Conservation (phyloP, 2,797 vertebrate genomes). For the Phoebastria nigripes region DNA sequence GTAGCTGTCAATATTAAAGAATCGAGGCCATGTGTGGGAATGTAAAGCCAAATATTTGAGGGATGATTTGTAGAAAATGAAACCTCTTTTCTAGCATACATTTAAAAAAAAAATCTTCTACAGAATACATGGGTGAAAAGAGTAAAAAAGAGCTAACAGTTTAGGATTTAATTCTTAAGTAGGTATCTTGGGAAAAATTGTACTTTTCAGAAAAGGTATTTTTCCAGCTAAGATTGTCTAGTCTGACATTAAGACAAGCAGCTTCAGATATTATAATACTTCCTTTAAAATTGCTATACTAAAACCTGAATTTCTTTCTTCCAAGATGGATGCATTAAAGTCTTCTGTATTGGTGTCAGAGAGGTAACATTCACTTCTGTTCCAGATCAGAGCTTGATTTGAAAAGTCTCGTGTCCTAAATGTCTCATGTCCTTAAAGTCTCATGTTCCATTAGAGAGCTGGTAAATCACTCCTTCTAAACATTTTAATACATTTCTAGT, state of each 20-base stretch:
- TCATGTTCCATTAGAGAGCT: not conserved
- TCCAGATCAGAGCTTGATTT: not conserved
- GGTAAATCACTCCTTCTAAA: conserved; percentile 17
- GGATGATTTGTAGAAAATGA: not conserved
- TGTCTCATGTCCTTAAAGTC: not conserved
- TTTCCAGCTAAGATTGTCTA: not conserved
- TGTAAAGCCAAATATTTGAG: not conserved
- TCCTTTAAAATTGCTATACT: not conserved
- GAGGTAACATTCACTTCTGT: not conserved
- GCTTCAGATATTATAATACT: not conserved
- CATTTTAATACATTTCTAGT: not conserved
- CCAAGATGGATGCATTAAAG: not conserved
- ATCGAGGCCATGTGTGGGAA: not conserved
- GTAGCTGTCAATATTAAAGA: not conserved
- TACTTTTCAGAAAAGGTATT: not conserved
- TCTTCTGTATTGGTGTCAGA: not conserved
- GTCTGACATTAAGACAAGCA: not conserved
- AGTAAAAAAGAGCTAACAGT: not conserved
- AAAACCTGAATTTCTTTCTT: not conserved
- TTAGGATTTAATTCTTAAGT: not conserved
- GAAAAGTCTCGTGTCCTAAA: not conserved
- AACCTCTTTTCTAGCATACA: not conserved
- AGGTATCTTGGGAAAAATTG: not conserved
- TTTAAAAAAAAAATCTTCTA: not conserved
- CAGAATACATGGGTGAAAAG: not conserved